Evolutionary conservation across 2,797 vertebrate species (phyloP).

Genomic region (Pseudomugil gertrudae): DNA sequence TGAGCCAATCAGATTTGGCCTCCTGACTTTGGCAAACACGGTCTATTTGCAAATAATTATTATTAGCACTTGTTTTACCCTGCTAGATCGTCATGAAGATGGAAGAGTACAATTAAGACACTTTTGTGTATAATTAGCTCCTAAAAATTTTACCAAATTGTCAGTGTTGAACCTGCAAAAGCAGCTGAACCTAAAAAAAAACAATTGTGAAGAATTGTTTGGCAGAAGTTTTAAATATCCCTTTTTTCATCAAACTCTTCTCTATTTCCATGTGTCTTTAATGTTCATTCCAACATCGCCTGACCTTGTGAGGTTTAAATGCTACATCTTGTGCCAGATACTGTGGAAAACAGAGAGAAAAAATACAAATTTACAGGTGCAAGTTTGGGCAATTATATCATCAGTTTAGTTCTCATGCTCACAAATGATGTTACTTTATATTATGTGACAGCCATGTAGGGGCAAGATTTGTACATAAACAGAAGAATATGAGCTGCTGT

Average conservation of each 20-base stretch:
- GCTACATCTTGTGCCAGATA: constrained; percentile 26
- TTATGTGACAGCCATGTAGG: constrained; percentile 55
- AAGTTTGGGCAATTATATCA: constrained; percentile 46
- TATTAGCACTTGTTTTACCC: constrained; percentile 44
- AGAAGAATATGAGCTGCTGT: constrained; percentile 53
- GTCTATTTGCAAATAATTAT: constrained; percentile 45
- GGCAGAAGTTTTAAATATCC: background rate
- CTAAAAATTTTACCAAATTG: background rate
- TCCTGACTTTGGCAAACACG: background rate
- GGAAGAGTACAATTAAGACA: constrained; percentile 6
- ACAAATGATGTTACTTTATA: constrained; percentile 59
- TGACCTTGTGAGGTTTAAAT: constrained; percentile 40
- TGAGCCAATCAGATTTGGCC: constrained; percentile 33
- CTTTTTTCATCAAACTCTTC: background rate
- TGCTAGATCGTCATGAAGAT: constrained; percentile 1
- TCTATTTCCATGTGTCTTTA: constrained; percentile 26
- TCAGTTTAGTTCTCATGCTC: constrained; percentile 54
- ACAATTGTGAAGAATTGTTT: constrained; percentile 13
- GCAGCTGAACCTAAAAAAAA: constrained; percentile 11
- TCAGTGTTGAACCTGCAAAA: constrained; percentile 7
- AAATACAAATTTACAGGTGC: constrained; percentile 55
- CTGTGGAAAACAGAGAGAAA: constrained; percentile 33
- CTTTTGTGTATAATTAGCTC: background rate
- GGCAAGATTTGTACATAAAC: constrained; percentile 48
- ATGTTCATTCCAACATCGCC: constrained; percentile 12